Base-by-base conservation (phyloP, 2,797 vertebrate species). In the Centroberyx gerrardi region DNA sequence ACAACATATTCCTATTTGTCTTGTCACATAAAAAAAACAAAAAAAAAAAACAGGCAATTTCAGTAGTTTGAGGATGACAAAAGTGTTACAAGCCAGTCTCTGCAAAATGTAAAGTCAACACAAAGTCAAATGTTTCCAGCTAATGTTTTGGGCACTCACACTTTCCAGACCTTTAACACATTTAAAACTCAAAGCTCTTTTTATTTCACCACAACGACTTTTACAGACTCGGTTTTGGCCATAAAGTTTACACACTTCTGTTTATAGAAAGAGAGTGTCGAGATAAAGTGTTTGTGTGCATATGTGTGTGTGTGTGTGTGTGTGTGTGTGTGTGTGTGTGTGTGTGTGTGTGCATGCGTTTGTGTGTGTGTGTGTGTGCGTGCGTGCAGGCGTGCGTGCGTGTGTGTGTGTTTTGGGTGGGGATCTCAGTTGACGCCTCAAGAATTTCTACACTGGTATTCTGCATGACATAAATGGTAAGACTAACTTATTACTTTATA, bases 271-370 rank as follows among this genome's bases (percentile, higher is more conserved):
- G 14, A 70, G 1, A 31, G 62, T 72, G 13, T 46, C 52, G 42
- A 44, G 58, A 33, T 33, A n/a, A 22, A 1, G 40, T 48, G 17
- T 38, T 40, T 46, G 13, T 27, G 48, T 8, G 18, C 38, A 2
- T 71, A 4, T 67, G 31, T 64, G 40, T 56, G 38, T 67, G 56
- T 51, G 44, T 72, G 42, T 31, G 22, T 67, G 31, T 64, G 40
- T 52, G 38, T 67, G 56, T 46, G 44, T 72, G 42, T 27, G 22
- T 22, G 1, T 22, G 22, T 22, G 22, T 22, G 22, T 22, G 22
- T 22, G 22, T 22, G 22, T 63, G 53, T 29, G 53, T 29, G 4
- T 36, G 33, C 2, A 1, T 22, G 22, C 1, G 22, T 22, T 9
- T 22, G 22, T 22, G 22, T 22, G 22, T 63, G 53, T 29, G 53